Evolutionary conservation across 2,797 vertebrate genomes (phyloP).

Genomic region (Manis pentadactyla): DNA sequence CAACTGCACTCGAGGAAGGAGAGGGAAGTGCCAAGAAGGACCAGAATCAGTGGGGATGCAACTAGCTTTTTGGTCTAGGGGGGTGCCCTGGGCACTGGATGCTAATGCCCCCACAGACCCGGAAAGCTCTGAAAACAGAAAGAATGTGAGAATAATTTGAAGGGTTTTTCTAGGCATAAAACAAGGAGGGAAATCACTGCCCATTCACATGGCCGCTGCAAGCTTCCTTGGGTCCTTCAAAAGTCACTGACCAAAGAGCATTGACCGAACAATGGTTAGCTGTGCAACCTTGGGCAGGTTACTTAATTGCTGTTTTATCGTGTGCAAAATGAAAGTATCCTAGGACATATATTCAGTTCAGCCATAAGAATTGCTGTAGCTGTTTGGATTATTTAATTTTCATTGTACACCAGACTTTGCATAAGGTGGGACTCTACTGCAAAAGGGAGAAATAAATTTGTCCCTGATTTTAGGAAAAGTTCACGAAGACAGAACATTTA

Average conservation of each 20-base stretch:
- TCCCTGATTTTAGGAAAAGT: not conserved
- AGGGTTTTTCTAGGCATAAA: not conserved
- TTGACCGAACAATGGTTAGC: not conserved
- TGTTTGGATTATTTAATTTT: not conserved
- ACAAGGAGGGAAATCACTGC: not conserved
- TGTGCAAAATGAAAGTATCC: not conserved
- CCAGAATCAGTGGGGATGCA: not conserved
- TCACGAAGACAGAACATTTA: not conserved
- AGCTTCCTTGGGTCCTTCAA: not conserved
- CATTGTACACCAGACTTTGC: not conserved
- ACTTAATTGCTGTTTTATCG: not conserved
- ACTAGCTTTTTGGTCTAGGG: not conserved
- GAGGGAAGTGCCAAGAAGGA: not conserved
- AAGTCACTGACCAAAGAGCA: not conserved
- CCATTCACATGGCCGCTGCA: not conserved
- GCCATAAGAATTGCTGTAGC: not conserved
- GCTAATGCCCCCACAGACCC: not conserved
- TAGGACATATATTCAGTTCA: not conserved
- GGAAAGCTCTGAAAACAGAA: not conserved
- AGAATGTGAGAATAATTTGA: not conserved
- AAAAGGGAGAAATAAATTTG: not conserved
- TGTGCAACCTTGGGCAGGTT: not conserved
- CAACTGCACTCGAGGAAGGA: accelerated
- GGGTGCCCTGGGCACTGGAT: not conserved
- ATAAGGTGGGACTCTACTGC: not conserved